Evolutionary conservation across 2,797 vertebrate genomes (phyloP).

Genomic region (Masticophis lateralis): DNA sequence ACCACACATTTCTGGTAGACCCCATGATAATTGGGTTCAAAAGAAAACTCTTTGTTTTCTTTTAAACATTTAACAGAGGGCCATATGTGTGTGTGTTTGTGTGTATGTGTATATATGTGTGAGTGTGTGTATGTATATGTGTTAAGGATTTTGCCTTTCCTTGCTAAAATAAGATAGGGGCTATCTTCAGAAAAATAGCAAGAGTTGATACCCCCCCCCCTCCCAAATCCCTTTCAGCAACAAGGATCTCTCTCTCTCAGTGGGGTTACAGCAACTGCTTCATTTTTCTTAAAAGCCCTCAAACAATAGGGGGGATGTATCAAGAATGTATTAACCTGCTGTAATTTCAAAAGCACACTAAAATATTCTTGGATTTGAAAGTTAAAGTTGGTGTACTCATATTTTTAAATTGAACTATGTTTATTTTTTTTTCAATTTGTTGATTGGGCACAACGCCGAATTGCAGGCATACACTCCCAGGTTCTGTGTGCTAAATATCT

Average conservation of each 20-base stretch:
- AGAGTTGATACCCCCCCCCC: slow-evolving; percentile 12
- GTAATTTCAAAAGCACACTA: slow-evolving; percentile 60
- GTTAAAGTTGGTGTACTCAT: slow-evolving; percentile 50
- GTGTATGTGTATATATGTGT: neutral
- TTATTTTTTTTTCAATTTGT: slow-evolving; percentile 61
- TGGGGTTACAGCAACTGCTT: slow-evolving; percentile 27
- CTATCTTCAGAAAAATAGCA: neutral
- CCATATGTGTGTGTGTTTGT: neutral
- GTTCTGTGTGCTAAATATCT: slow-evolving; percentile 47
- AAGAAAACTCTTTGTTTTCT: slow-evolving; percentile 32
- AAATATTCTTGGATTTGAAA: slow-evolving; percentile 49
- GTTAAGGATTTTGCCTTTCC: slow-evolving; percentile 20
- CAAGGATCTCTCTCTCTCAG: slow-evolving; percentile 11
- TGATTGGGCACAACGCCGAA: slow-evolving; percentile 72
- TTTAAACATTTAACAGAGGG: slow-evolving; percentile 4
- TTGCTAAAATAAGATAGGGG: slow-evolving; percentile 6
- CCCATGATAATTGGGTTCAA: slow-evolving; percentile 38
- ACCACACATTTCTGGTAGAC: slow-evolving; percentile 45
- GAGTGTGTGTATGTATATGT: neutral
- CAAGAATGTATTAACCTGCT: slow-evolving; percentile 51
- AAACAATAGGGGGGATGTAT: slow-evolving; percentile 43
- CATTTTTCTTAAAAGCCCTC: neutral
- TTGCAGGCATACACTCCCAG: slow-evolving; percentile 52
- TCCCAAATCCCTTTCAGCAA: neutral
- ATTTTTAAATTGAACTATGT: slow-evolving; percentile 59